Conservation (phyloP, 1,140 invertebrate species). For the Drosophila carrolli region DNA sequence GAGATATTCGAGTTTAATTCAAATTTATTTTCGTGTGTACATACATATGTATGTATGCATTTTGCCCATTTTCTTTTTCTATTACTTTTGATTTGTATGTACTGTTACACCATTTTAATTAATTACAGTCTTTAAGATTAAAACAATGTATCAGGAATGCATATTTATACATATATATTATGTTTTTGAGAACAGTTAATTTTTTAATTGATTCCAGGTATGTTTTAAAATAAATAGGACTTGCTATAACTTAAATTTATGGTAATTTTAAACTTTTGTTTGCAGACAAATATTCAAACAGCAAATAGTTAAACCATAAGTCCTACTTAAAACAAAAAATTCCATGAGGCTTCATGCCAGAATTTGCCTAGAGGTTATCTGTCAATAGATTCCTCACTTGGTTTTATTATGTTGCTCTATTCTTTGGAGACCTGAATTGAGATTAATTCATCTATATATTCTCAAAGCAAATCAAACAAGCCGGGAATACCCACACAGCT, state of each 20-base stretch:
- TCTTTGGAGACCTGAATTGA: conserved; percentile 10
- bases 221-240: too few species aligned
- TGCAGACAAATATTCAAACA: not conserved
- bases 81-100: too few species aligned
- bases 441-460: conserved; percentile 10
- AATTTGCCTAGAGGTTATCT: conserved; percentile 24
- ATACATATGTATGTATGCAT: not conserved
- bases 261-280: not conserved
- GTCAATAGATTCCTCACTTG: conserved; percentile 43
- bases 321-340: not conserved
- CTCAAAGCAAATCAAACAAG: conserved; percentile 24
- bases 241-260: too few species aligned
- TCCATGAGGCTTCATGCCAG: not conserved
- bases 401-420: conserved; percentile 10
- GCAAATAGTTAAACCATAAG: not conserved
- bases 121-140: too few species aligned
- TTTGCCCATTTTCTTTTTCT: not conserved
- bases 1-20: not conserved
- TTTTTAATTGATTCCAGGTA: too few species aligned
- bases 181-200: too few species aligned
- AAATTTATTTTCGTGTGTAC: not conserved
- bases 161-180: too few species aligned
- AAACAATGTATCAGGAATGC: too few species aligned
- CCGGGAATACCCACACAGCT: conserved; percentile 14
- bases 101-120: too few species aligned